Conservation (phyloP, 2,113 vertebrate species). For the Pangasianodon gigas region DNA sequence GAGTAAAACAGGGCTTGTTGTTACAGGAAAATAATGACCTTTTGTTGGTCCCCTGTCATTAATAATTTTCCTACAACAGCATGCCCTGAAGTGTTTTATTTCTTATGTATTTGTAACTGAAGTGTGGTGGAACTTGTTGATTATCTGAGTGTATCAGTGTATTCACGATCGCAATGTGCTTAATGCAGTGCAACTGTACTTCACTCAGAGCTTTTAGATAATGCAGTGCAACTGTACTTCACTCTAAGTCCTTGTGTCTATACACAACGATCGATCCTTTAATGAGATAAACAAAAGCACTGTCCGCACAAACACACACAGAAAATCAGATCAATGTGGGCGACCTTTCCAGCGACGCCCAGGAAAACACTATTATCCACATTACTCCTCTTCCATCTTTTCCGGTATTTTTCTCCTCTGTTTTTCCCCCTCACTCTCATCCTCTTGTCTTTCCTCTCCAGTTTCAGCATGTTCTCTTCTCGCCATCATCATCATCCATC, state of each 20-base stretch:
- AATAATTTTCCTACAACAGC: neutral
- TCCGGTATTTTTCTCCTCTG: neutral
- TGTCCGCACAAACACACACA: constrained; percentile 28
- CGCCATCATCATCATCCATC: constrained; percentile 28
- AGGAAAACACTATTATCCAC: constrained; percentile 68
- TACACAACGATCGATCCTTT: constrained; percentile 60
- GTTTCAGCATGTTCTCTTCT: constrained; percentile 46
- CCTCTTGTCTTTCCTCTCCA: neutral
- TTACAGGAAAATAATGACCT: neutral
- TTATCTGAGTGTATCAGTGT: constrained; percentile 14
- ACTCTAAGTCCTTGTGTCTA: constrained; percentile 26
- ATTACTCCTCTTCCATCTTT: constrained; percentile 50
- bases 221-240: constrained; percentile 34
- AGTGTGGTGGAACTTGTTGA: neutral
- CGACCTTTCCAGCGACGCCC: constrained; percentile 64
- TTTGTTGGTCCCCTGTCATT: neutral
- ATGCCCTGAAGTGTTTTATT: neutral
- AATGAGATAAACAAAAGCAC: constrained; percentile 58
- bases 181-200: constrained; percentile 35
- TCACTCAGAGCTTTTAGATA: constrained; percentile 20
- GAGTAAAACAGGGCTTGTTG: neutral
- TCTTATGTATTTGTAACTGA: neutral
- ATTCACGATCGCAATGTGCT: neutral
- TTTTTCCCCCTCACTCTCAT: neutral
- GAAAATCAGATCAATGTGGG: constrained; percentile 68